Evolutionary conservation across 2,113 vertebrate genomes (phyloP).

Genomic region (Thoracochromis brauschi): DNA sequence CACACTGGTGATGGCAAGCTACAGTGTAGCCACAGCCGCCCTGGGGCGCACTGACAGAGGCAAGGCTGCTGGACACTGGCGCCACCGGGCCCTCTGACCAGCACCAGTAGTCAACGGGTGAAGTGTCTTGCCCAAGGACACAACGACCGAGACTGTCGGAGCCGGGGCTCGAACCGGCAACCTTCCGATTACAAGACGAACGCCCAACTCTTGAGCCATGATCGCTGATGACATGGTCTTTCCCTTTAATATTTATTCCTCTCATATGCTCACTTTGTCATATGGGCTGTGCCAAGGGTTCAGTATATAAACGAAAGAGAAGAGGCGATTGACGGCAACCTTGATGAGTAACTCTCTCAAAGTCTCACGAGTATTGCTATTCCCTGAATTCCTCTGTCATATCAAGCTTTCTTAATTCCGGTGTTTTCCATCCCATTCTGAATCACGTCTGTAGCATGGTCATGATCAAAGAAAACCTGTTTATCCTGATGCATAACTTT

Average conservation of each 20-base stretch:
- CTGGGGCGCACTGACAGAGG: too few relatives aligned
- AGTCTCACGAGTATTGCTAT: neutral
- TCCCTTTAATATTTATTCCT: neutral
- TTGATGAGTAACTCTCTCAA: neutral
- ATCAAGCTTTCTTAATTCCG: neutral
- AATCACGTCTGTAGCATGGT: neutral
- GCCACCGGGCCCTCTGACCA: too few relatives aligned
- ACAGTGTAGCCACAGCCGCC: too few relatives aligned
- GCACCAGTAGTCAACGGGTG: too few relatives aligned
- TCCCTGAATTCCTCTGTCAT: neutral
- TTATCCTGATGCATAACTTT: neutral
- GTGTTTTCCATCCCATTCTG: neutral
- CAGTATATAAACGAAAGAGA: accelerated
- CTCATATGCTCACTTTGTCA: neutral
- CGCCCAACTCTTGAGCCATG: too few relatives aligned
- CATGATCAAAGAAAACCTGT: neutral
- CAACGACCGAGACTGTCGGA: too few relatives aligned
- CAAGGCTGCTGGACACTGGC: too few relatives aligned
- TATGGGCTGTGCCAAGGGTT: neutral
- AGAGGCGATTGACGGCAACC: neutral
- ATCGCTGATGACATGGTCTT: neutral
- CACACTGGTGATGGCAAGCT: too few relatives aligned
- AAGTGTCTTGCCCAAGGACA: too few relatives aligned
- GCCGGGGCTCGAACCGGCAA: too few relatives aligned
- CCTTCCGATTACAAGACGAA: too few relatives aligned